Percentiles rank a stretch among this genome's conserved stretches.
These are phyloP conservation scores for Echiichthys vipera DNA, from an alignment of 2,797 vertebrate species.

Conservation along the genomic window DNA sequence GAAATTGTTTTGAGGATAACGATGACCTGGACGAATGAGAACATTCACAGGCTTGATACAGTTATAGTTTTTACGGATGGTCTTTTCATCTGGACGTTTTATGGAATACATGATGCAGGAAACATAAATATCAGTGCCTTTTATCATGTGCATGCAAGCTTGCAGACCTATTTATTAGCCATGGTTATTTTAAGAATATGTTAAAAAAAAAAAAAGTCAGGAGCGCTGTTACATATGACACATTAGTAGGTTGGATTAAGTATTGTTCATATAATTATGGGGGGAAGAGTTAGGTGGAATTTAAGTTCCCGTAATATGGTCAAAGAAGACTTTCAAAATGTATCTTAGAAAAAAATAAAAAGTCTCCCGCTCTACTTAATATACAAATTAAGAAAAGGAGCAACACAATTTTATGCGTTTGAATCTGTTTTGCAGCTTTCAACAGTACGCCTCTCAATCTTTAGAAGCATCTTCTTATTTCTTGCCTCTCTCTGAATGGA, in stretches of 20 bases:
- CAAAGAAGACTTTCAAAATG: neutral
- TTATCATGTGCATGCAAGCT: neutral
- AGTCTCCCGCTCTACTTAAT: neutral
- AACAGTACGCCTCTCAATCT: neutral
- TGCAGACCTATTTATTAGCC: neutral
- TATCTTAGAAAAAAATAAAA: too few relatives aligned
- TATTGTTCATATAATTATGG: neutral
- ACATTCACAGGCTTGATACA: too few relatives aligned
- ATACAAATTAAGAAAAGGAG: neutral
- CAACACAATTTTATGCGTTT: neutral
- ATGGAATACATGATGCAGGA: neutral
- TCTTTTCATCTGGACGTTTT: too few relatives aligned
- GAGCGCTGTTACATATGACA: too few relatives aligned
- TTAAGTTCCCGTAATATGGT: neutral
- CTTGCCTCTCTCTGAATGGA: conserved; percentile 17
- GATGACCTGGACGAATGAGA: too few relatives aligned
- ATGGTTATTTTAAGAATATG: neutral
- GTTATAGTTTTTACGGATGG: too few relatives aligned
- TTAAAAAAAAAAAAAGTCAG: neutral
- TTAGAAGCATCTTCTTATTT: conserved; percentile 5
- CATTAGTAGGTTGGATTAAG: neutral
- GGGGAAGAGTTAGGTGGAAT: neutral
- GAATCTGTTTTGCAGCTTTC: conserved; percentile 6
- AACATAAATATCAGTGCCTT: neutral
- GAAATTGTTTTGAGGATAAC: too few relatives aligned